Evolutionary conservation across 2,797 vertebrate genomes (phyloP).

Genomic region (Decapterus maruadsi): DNA sequence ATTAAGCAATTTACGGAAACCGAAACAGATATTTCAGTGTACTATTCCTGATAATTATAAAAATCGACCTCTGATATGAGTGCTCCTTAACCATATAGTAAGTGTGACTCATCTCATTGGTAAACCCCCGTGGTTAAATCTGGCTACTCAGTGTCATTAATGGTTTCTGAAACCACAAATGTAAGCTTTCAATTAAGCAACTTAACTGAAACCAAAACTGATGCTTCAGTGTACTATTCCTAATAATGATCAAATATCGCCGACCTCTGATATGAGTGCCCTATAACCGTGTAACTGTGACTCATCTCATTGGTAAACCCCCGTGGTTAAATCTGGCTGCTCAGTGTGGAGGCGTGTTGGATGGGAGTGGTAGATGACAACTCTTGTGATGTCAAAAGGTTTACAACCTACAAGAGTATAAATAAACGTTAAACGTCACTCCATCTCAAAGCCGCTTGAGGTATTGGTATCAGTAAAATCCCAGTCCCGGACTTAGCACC

Average conservation of each 20-base stretch:
- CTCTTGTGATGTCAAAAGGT: constrained; percentile 32
- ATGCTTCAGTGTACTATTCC: background rate
- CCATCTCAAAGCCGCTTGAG: background rate
- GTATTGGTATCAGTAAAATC: background rate
- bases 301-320: constrained; percentile 40
- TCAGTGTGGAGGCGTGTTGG: constrained; percentile 2
- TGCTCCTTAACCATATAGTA: background rate
- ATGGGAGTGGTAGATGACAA: background rate
- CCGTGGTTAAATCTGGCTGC: background rate
- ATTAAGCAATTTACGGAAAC: background rate
- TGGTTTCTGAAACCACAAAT: no score
- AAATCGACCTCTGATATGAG: constrained; percentile 15
- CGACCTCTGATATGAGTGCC: constrained; percentile 20
- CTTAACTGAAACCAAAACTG: background rate
- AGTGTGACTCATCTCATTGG: constrained; percentile 52
- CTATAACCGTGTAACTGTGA: constrained; percentile 26
- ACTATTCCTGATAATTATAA: background rate
- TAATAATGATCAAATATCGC: background rate
- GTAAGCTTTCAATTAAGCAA: no score
- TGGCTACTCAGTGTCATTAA: background rate
- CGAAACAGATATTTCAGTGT: background rate
- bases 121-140: constrained; percentile 1
- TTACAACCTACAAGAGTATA: background rate
- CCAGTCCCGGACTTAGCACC: no score
- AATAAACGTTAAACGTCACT: background rate